Conservation (phyloP, 2,113 vertebrate species). For the Psittacula cyanocephala region DNA sequence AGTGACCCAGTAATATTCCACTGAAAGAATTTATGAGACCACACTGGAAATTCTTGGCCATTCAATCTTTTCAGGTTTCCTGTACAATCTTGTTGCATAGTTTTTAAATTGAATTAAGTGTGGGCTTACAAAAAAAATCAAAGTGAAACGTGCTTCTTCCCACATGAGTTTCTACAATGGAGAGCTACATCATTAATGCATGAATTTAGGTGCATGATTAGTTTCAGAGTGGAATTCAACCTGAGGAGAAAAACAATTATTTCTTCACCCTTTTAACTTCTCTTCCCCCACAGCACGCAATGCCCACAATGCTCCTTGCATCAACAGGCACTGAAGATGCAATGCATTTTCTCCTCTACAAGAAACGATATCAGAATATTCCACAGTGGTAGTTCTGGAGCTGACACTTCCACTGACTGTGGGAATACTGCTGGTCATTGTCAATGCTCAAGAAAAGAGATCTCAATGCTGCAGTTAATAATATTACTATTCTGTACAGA, state of each 20-base stretch:
- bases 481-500: not conserved
- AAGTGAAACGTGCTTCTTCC: conserved; percentile 33
- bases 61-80: conserved; percentile 3
- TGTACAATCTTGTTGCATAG: not conserved
- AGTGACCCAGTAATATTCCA: not conserved
- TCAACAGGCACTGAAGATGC: not conserved
- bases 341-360: not conserved
- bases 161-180: not conserved
- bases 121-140: not conserved
- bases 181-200: not conserved
- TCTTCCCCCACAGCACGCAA: not conserved
- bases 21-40: not conserved
- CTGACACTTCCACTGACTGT: not conserved
- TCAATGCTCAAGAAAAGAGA: not conserved
- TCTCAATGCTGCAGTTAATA: not conserved
- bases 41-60: not conserved
- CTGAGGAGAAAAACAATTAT: not conserved
- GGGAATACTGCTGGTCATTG: not conserved
- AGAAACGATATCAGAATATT: not conserved
- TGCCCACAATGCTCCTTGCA: not conserved
- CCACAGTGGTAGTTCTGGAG: not conserved
- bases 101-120: conserved; percentile 20
- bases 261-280: conserved; percentile 5
- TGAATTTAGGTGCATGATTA: not conserved
- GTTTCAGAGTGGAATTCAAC: not conserved